Evolutionary conservation across 2,113 vertebrate genomes (phyloP).

Genomic region (Hystrix cristata): DNA sequence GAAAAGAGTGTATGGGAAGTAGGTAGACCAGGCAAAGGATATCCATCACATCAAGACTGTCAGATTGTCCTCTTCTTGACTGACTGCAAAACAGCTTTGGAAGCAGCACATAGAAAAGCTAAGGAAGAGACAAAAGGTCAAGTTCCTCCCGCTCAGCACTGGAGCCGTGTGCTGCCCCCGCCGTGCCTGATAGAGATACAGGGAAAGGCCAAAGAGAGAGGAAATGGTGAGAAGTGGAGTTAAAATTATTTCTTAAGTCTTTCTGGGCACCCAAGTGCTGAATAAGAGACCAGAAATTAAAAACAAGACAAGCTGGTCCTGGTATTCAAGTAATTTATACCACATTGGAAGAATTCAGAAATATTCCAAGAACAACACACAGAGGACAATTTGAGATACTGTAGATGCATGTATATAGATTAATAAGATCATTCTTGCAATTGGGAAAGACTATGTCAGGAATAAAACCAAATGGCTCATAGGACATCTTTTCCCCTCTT

Average conservation of each 20-base stretch:
- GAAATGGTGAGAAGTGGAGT: neutral
- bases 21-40: neutral
- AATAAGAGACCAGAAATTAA: slow-evolving; percentile 10
- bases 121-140: neutral
- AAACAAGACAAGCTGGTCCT: neutral
- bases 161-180: neutral
- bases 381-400: neutral
- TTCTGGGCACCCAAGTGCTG: neutral
- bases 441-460: neutral
- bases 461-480: neutral
- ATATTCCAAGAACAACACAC: neutral
- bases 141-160: neutral
- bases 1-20: neutral
- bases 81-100: neutral
- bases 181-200: fast-evolving
- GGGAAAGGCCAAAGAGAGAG: neutral
- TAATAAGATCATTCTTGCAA: neutral
- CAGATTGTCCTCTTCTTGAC: neutral
- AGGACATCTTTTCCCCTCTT: neutral
- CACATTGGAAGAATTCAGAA: neutral
- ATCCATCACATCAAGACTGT: neutral
- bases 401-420: neutral
- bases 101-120: neutral
- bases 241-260: neutral
- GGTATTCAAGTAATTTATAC: neutral